These are phyloP conservation scores for Pseudolycoriella hygida DNA, from an alignment of 2,888 invertebrate species.

Conservation along the genomic window DNA sequence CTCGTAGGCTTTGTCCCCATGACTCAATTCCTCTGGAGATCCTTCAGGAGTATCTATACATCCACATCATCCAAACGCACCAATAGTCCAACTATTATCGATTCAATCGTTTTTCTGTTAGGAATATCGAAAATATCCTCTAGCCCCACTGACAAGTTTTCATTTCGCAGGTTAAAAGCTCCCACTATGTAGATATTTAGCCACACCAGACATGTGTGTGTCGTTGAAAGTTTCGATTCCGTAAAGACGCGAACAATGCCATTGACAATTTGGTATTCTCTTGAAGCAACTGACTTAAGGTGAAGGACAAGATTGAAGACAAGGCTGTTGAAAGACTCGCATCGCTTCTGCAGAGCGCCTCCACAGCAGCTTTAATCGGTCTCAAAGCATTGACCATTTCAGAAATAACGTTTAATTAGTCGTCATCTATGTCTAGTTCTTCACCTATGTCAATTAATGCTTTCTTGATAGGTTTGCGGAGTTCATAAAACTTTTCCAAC, in stretches of 20 bases:
- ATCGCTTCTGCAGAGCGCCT: neutral
- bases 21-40: too few species aligned
- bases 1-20: too few species aligned
- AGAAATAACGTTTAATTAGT: neutral
- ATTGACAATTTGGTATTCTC: neutral
- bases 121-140: too few species aligned
- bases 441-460: neutral
- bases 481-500: neutral
- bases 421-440: neutral
- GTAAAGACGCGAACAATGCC: neutral
- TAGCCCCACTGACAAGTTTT: too few species aligned
- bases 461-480: neutral
- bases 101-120: too few species aligned
- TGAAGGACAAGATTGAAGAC: neutral
- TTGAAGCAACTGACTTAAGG: neutral
- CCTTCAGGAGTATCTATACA: too few species aligned
- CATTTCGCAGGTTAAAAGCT: too few species aligned
- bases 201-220: neutral
- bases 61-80: too few species aligned
- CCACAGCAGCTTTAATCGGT: neutral
- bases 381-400: neutral
- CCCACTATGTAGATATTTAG: neutral
- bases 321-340: neutral
- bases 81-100: too few species aligned
- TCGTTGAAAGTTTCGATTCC: neutral